Evolutionary conservation across 2,888 invertebrate genomes (phyloP).

Genomic region (Myathropa florea): DNA sequence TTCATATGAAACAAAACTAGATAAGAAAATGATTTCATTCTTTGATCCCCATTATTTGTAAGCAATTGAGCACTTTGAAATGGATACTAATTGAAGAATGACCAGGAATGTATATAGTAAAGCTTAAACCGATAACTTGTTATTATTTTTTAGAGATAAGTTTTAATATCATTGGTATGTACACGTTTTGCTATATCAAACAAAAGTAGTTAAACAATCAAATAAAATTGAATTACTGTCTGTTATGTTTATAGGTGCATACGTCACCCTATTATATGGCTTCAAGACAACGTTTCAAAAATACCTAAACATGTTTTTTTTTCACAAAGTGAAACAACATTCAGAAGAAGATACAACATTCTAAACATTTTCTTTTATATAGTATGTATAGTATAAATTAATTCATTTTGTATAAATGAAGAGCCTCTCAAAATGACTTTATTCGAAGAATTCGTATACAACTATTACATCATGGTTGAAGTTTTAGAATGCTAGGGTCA

Average conservation of each 20-base stretch:
- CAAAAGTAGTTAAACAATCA: too few relatives aligned
- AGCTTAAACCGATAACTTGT: neutral
- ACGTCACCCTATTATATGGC: too few relatives aligned
- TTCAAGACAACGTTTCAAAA: too few relatives aligned
- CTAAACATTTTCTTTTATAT: neutral
- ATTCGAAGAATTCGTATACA: neutral
- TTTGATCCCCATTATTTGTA: neutral
- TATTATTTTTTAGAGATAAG: too few relatives aligned
- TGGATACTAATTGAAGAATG: neutral
- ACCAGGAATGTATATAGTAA: neutral
- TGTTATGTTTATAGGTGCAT: too few relatives aligned
- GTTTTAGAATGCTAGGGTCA: conserved; percentile 52
- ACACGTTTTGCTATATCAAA: too few relatives aligned
- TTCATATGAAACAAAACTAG: neutral
- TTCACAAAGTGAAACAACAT: too few relatives aligned
- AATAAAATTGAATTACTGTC: too few relatives aligned
- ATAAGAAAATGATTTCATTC: neutral
- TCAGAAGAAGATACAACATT: too few relatives aligned
- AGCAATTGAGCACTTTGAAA: neutral
- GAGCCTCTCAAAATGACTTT: too few relatives aligned
- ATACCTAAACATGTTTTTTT: too few relatives aligned
- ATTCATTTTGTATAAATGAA: neutral
- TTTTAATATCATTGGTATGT: too few relatives aligned
- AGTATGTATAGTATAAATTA: neutral
- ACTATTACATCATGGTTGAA: conserved; percentile 49